Percentiles rank a stretch among this genome's conserved stretches.
phyloP scores from a whole-genome alignment of 2,113 vertebrate species.

The Notarius lentiginosus region DNA sequence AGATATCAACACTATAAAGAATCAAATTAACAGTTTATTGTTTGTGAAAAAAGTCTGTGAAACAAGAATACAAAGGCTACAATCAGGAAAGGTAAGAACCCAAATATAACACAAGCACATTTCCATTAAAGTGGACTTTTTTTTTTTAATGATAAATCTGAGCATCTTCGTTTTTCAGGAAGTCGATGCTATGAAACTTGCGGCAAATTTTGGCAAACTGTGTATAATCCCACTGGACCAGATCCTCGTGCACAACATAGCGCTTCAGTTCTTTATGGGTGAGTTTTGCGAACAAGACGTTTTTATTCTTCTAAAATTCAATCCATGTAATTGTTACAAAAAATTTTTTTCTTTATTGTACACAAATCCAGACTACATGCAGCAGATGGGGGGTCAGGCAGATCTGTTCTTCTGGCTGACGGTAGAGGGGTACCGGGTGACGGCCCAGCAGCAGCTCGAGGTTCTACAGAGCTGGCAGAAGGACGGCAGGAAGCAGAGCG shows the following conservation, averaged over 20 bases:
- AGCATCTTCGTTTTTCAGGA: constrained; percentile 74
- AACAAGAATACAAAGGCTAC: constrained; percentile 94
- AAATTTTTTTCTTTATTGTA: not conserved
- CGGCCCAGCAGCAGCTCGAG: constrained; percentile 94
- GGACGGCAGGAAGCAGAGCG: constrained; percentile 89
- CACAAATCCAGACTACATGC: constrained; percentile 89
- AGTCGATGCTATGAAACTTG: constrained; percentile 94
- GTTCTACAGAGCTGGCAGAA: constrained; percentile 83
- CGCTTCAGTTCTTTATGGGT: constrained; percentile 99
- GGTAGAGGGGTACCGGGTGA: constrained; percentile 97
- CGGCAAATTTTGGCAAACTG: constrained; percentile 96
- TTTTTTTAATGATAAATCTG: not conserved
- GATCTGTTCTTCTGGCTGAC: constrained; percentile 99
- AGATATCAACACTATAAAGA: constrained; percentile 99
- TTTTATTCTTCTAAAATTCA: not conserved
- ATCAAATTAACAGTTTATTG: constrained; percentile 98
- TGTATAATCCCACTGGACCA: constrained; percentile 96
- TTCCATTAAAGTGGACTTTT: not conserved
- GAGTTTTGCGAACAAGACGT: constrained; percentile 52
- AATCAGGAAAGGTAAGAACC: constrained; percentile 93
- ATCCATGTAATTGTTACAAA: not conserved
- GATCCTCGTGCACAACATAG: constrained; percentile 97
- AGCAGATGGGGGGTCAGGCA: constrained; percentile 92
- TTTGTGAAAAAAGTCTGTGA: constrained; percentile 99
- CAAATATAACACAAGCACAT: not conserved